These are phyloP conservation scores for Metaphire vulgaris DNA, from an alignment of 1,140 invertebrate species.

Conservation along the genomic window DNA sequence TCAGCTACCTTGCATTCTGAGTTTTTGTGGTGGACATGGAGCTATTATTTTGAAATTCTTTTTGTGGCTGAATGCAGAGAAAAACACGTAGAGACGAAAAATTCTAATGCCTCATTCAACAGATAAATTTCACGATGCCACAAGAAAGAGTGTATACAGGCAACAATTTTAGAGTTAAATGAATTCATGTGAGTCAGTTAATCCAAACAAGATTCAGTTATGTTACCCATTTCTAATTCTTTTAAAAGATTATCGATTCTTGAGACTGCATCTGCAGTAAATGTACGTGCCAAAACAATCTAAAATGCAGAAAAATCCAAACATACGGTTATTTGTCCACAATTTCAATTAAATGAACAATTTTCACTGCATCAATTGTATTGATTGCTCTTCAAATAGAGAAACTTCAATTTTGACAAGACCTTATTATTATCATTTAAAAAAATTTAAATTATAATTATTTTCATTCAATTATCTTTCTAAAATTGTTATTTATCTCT, in stretches of 20 bases:
- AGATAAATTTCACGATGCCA: neutral
- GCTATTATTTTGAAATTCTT: too few species aligned
- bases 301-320: constrained; percentile 31
- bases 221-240: constrained; percentile 36
- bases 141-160: neutral
- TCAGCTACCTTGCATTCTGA: too few species aligned
- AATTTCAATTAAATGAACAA: too few species aligned
- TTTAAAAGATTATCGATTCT: constrained; percentile 37
- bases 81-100: too few species aligned
- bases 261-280: constrained; percentile 40
- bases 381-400: neutral
- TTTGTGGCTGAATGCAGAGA: too few species aligned
- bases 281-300: constrained; percentile 38
- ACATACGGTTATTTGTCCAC: too few species aligned
- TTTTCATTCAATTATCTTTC: neutral
- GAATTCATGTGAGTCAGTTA: neutral
- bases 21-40: too few species aligned
- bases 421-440: neutral
- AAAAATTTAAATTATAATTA: neutral
- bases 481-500: too few species aligned
- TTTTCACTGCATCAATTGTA: neutral
- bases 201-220: neutral
- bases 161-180: neutral
- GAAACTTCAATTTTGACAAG: neutral
- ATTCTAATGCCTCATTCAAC: neutral